These are phyloP conservation scores for Euura lappo DNA, from an alignment of 1,140 invertebrate species.

Conservation along the genomic window DNA sequence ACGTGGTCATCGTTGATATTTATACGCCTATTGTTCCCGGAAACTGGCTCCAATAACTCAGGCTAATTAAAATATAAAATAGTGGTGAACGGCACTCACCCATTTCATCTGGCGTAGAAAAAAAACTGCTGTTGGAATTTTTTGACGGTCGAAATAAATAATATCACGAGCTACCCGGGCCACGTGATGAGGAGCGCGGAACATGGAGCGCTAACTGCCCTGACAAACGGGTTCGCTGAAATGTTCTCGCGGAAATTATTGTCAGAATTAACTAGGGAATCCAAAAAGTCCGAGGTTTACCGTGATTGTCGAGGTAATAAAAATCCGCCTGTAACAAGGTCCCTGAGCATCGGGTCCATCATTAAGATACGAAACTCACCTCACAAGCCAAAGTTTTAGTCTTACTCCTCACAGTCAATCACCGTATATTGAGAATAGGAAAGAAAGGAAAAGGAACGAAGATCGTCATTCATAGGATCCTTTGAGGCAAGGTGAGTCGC, in stretches of 20 bases:
- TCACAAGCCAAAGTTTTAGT: neutral
- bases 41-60: constrained; percentile 51
- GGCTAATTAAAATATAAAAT: constrained; percentile 46
- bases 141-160: neutral
- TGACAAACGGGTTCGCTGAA: neutral
- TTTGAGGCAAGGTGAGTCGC: constrained; percentile 5
- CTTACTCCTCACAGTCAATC: too few relatives aligned
- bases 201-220: neutral
- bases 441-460: neutral
- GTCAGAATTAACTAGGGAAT: constrained; percentile 7
- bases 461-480: neutral
- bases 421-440: neutral
- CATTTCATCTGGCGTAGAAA: neutral
- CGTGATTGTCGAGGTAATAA: neutral
- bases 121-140: neutral
- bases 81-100: neutral
- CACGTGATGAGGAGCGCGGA: neutral
- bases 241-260: constrained; percentile 1
- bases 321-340: neutral
- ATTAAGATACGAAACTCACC: too few relatives aligned
- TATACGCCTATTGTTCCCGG: constrained; percentile 54
- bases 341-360: neutral
- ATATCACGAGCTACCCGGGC: neutral
- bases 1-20: constrained; percentile 43
- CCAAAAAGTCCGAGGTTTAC: neutral